These are phyloP conservation scores for Cotesia vestalis DNA, from an alignment of 1,140 invertebrate genomes.

Conservation along the genomic window DNA sequence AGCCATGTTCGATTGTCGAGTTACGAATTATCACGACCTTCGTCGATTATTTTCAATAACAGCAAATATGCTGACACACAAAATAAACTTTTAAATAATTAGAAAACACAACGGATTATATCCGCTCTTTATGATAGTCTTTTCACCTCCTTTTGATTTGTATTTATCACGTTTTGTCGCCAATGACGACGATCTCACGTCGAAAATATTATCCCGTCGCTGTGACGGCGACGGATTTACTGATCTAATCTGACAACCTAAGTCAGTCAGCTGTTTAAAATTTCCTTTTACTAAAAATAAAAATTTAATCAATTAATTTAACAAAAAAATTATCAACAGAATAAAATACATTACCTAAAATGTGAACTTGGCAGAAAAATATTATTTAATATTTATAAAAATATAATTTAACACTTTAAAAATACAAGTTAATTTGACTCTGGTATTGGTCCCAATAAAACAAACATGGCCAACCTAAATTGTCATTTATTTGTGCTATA, in stretches of 20 bases:
- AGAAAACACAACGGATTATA: constrained; percentile 6
- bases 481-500: too few species aligned
- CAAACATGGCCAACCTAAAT: too few species aligned
- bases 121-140: constrained; percentile 12
- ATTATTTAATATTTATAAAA: too few species aligned
- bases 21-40: constrained; percentile 29
- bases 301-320: neutral
- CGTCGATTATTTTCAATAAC: neutral
- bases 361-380: too few species aligned
- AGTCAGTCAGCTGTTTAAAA: neutral
- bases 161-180: constrained; percentile 10
- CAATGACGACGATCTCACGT: constrained; percentile 22
- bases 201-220: constrained; percentile 27
- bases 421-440: too few species aligned
- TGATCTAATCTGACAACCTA: neutral
- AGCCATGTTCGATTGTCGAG: constrained; percentile 73
- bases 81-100: neutral
- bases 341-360: too few species aligned
- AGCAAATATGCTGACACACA: constrained; percentile 22
- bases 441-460: too few species aligned
- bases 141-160: constrained; percentile 11
- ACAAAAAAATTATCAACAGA: too few species aligned
- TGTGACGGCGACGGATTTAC: constrained; percentile 37
- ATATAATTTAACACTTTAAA: too few species aligned
- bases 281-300: neutral